Evolutionary conservation across 2,797 vertebrate species (phyloP), one percentile per base, ranked within the genome.

Genomic region (Myripristis murdjan): DNA sequence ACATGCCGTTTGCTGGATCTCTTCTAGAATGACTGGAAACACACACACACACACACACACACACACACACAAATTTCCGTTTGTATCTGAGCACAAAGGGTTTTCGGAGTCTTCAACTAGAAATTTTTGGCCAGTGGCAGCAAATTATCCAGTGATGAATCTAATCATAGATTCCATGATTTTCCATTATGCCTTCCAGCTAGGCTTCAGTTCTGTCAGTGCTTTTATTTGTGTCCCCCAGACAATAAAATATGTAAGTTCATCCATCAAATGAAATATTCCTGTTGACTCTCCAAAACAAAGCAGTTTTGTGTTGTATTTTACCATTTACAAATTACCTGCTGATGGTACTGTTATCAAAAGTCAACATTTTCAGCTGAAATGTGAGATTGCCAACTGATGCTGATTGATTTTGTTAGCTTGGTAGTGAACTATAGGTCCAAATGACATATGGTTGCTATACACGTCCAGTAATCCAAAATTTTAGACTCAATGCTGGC

Each of bases 1-100:
- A 76, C 94, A 95, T 0, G 75, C 78, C 6, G 93, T 94, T 11
- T 79, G 76, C 80, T 93, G 87, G 56, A 94, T 90, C 88, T 95
- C 94, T 63, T 94, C 91, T 1, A 94, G 69, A 66, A 95, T 91
- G 57, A 92, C 94, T 95, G 75, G 43, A 76, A 2, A 18, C 31
- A 57, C 22, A n/a, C 28, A 33, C 35, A 53, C 51, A 64, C 1
- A 43, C 11, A 16, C 56, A 46, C 14, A 16, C 28, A 33, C 35
- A 53, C 51, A 64, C 1, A 43, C 11, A 16, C 56, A 46, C 14
- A 16, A 62, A 10, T 10, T 33, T 1, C 15, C 10, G 14, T 10
- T 39, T 39, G 35, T 35, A 8, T 35, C 10, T 12, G 35, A 39
- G 10, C 3, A 39, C 35, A 39, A 11, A 39, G 11, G 35, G 11